phyloP scores from a whole-genome alignment of 2,888 invertebrate species.

The Theretra japonica region DNA sequence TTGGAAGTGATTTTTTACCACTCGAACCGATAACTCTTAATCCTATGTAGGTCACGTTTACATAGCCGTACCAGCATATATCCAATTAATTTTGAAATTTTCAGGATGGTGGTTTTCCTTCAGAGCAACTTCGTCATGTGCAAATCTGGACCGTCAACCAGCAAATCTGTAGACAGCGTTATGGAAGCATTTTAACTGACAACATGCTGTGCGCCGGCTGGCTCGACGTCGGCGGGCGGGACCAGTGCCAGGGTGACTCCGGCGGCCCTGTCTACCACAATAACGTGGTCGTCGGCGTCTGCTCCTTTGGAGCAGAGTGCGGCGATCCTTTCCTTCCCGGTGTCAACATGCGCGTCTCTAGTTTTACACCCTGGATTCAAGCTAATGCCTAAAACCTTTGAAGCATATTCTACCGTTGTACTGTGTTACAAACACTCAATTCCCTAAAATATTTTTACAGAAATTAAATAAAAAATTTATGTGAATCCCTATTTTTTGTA shows the following conservation, averaged over 20 bases:
- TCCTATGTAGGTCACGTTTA: too few relatives aligned
- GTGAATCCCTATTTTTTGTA: too few relatives aligned
- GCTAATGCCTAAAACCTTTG: too few relatives aligned
- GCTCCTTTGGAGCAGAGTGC: conserved; percentile 52
- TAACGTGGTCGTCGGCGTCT: conserved; percentile 51
- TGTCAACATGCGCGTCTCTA: conserved; percentile 51
- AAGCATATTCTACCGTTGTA: too few relatives aligned
- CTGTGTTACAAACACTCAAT: too few relatives aligned
- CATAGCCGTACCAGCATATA: too few relatives aligned
- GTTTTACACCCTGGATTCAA: too few relatives aligned
- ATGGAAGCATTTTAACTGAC: conserved; percentile 43
- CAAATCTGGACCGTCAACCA: conserved; percentile 56
- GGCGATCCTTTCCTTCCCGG: conserved; percentile 48
- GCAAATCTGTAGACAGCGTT: conserved; percentile 46
- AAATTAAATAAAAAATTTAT: too few relatives aligned
- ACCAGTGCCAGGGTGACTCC: conserved; percentile 56
- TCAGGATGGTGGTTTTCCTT: conserved; percentile 44
- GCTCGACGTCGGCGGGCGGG: conserved; percentile 54
- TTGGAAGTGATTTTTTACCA: too few relatives aligned
- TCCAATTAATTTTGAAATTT: neutral
- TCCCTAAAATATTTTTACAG: too few relatives aligned
- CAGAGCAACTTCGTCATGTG: conserved; percentile 58
- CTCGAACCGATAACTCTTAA: too few relatives aligned
- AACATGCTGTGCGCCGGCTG: conserved; percentile 60
- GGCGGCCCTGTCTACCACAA: conserved; percentile 57